Conservation (phyloP, 64 coral and sea anemone genomes). For the Montipora sp. region DNA sequence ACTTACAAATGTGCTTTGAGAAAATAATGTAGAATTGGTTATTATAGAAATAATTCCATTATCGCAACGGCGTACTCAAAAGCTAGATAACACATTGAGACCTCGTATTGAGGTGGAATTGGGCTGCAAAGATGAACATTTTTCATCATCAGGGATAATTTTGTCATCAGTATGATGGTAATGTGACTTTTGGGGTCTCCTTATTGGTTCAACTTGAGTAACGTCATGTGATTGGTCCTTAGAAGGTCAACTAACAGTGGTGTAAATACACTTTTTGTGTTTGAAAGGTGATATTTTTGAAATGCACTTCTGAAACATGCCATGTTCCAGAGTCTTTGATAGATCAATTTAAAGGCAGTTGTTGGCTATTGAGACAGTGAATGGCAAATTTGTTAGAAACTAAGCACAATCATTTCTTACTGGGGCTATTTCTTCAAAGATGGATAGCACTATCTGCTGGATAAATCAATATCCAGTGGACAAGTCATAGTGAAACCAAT, state of each 20-base stretch:
- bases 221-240: slow-evolving; percentile 1
- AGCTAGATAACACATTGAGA: slow-evolving; percentile 17
- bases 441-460: no score
- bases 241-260: not conserved
- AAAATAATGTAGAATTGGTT: not conserved
- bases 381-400: no score
- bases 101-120: not conserved
- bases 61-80: not conserved
- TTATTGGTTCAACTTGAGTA: not conserved
- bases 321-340: not conserved
- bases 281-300: not conserved
- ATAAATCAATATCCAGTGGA: no score
- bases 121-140: not conserved
- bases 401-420: no score
- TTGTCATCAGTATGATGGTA: slow-evolving; percentile 11
- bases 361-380: not conserved
- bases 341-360: not conserved
- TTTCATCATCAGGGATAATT: slow-evolving; percentile 10
- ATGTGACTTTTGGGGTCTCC: slow-evolving; percentile 31
- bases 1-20: not conserved
- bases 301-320: no score
- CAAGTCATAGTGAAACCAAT: no score
- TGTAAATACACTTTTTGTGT: not conserved
- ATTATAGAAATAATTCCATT: not conserved
- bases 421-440: no score